Evolutionary conservation across 2,113 vertebrate species (phyloP).

Genomic region (Crypturellus undulatus): DNA sequence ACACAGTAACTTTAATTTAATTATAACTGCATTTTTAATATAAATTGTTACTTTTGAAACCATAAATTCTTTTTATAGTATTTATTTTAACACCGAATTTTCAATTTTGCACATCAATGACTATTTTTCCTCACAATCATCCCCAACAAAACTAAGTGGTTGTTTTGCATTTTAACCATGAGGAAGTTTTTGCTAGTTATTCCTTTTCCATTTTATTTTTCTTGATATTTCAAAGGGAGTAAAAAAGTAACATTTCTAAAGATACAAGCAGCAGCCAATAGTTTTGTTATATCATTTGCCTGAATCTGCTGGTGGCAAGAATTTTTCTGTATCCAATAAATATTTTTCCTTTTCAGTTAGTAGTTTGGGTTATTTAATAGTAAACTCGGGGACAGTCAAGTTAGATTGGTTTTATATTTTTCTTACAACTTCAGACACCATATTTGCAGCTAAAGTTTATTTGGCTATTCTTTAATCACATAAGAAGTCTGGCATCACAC

Average conservation of each 20-base stretch:
- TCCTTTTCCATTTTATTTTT: background rate
- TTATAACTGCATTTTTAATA: background rate
- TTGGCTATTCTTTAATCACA: background rate
- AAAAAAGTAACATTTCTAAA: background rate
- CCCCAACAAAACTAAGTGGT: background rate
- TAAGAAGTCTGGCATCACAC: background rate
- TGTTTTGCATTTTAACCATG: background rate
- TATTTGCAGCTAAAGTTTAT: background rate
- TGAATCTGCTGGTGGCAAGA: background rate
- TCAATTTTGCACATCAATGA: background rate
- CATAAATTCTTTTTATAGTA: background rate
- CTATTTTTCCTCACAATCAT: background rate
- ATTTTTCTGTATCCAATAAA: background rate
- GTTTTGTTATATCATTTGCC: background rate
- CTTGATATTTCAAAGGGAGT: background rate
- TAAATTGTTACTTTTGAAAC: background rate
- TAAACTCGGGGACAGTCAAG: background rate
- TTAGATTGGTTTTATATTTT: background rate
- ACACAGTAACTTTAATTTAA: background rate
- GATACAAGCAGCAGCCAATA: background rate
- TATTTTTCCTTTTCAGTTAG: background rate
- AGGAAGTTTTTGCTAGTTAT: background rate
- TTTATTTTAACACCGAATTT: background rate
- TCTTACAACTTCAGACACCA: background rate
- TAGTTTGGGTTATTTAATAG: background rate